Conservation (phyloP, 2,888 invertebrate genomes). For the Tetramorium bicarinatum region DNA sequence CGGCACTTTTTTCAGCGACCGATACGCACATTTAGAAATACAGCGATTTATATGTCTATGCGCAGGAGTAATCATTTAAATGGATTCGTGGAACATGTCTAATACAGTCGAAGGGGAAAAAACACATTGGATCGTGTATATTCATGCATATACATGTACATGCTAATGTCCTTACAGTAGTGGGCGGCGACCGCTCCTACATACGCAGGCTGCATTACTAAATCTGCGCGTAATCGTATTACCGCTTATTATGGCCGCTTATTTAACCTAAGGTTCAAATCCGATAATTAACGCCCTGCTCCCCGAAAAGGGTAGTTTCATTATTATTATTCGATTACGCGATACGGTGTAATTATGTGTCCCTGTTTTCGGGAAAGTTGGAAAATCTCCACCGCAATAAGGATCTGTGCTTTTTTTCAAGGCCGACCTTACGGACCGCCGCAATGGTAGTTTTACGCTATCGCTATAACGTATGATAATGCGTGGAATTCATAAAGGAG, state of each 20-base stretch:
- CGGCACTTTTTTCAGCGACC: background rate
- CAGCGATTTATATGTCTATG: conserved; percentile 22
- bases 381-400: background rate
- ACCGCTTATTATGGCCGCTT: conserved; percentile 13
- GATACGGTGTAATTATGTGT: background rate
- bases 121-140: conserved; percentile 29
- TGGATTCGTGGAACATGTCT: conserved; percentile 68
- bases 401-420: conserved; percentile 7
- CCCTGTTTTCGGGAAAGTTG: background rate
- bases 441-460: background rate
- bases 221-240: conserved; percentile 36
- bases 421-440: background rate
- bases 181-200: conserved; percentile 25
- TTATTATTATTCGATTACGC: background rate
- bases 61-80: conserved; percentile 68
- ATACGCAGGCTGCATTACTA: conserved; percentile 32
- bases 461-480: conserved; percentile 24
- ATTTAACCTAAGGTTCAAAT: conserved; percentile 14
- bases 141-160: conserved; percentile 34
- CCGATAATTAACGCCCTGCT: conserved; percentile 14
- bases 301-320: background rate
- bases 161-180: conserved; percentile 24
- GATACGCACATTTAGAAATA: conserved; percentile 42
- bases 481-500: conserved; percentile 25
- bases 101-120: background rate